Evolutionary conservation across 1,140 invertebrate species (phyloP), one percentile per base, ranked within the genome.

Genomic region (Drepana arcuata): DNA sequence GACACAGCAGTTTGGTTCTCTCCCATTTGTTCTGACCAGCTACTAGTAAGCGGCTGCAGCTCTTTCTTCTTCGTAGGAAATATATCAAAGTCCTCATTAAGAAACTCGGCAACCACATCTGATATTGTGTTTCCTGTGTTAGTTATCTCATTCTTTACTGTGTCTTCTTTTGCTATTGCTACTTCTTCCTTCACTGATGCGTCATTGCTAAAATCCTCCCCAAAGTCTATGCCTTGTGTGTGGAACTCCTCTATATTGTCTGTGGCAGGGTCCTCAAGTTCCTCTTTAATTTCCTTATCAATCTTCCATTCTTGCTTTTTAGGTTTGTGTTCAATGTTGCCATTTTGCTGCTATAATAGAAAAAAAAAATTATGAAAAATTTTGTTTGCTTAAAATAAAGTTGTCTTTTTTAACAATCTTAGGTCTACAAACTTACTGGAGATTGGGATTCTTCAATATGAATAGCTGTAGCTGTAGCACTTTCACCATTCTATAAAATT

Each of bases 11-110:
- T 48, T 46, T 75, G 54, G 28, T 79, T 75, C 11, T 72, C 61
- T 18, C 49, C 50, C 41, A 53, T 56, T 34, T 79, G 63, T 11
- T 70, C 65, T 26, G 57, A 43, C 78, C 68, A 86, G 44, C 48
- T 66, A 59, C 45, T 86, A 39, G 39, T 62, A 34, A 57, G 60
- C 18, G 48, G 52, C 51, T 68, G 66, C 2, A 68, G 31, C 36
- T 62, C 60, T 31, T 67, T 80, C 29, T 69, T 55, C 23, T 81
- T 70, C 6, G 63, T 27, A 23, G 84, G 65, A 37, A 86, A 85
- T 49, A 86, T 75, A 40, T 86, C 84, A 72, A 87, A 85, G 26
- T 84, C 83, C 35, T 86, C 84, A 56, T 84, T 84, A 6, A 86
- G 48, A 40, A 84, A 85, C 35, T 82, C 68, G 34, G 82, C 61